phyloP scores from a whole-genome alignment of 1,140 invertebrate species.

The Odontomachus brunneus region DNA sequence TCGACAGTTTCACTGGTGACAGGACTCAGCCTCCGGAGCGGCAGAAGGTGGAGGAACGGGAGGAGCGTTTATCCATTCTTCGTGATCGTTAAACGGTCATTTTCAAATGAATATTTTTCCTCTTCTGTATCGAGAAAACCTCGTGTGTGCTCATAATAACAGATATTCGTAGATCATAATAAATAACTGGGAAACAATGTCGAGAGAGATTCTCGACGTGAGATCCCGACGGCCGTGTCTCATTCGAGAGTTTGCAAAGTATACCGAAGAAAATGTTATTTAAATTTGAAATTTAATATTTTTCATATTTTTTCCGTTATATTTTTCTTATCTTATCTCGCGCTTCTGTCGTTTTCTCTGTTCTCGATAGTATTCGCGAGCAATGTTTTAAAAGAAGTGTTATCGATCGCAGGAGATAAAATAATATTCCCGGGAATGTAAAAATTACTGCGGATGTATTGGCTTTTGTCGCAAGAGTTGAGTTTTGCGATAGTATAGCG shows the following conservation, averaged over 20 bases:
- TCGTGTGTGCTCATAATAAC: too few species aligned
- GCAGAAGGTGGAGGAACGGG: too few species aligned
- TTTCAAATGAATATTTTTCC: neutral
- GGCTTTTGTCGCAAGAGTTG: too few species aligned
- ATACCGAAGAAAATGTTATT: too few species aligned
- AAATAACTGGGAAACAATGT: neutral
- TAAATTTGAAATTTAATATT: too few species aligned
- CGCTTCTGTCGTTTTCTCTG: neutral
- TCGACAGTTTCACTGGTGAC: constrained; percentile 2
- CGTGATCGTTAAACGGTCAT: neutral
- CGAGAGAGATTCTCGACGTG: neutral
- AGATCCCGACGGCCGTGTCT: too few species aligned
- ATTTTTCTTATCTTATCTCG: neutral
- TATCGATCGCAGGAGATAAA: neutral
- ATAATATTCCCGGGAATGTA: neutral
- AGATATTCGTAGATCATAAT: too few species aligned
- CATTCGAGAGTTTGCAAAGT: too few species aligned
- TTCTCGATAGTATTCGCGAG: too few species aligned
- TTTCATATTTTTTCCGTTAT: neutral
- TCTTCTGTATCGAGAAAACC: neutral
- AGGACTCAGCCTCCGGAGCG: too few species aligned
- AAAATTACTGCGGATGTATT: too few species aligned
- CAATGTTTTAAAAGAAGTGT: neutral
- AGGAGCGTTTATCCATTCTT: neutral
- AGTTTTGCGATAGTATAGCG: too few species aligned